These are phyloP conservation scores for Trogon melanurus DNA, from an alignment of 2,113 vertebrate species.

Conservation along the genomic window DNA sequence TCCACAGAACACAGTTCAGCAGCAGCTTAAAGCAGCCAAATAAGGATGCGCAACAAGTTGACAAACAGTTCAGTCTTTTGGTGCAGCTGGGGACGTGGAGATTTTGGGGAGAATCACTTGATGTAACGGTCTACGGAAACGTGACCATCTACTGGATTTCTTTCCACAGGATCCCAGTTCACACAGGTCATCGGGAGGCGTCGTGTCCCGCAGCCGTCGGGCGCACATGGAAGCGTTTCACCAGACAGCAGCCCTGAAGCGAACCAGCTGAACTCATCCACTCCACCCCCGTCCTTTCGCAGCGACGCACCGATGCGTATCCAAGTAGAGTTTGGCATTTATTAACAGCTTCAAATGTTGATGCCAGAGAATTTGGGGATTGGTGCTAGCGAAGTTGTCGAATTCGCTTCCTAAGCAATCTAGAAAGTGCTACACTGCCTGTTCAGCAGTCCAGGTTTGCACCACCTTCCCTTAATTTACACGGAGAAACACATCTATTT, in stretches of 20 bases:
- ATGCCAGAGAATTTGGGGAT: not conserved
- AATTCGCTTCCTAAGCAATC: not conserved
- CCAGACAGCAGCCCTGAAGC: not conserved
- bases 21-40: not conserved
- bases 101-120: not conserved
- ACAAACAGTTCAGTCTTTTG: not conserved
- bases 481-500: not conserved
- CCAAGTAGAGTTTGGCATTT: not conserved
- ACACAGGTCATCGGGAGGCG: not conserved
- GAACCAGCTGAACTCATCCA: not conserved
- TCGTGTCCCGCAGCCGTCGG: too few relatives aligned
- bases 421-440: not conserved
- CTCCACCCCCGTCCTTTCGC: not conserved
- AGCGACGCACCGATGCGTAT: not conserved
- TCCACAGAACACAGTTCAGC: not conserved
- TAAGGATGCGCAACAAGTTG: accelerated
- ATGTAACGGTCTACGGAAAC: accelerated
- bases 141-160: accelerated
- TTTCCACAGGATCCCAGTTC: not conserved
- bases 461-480: not conserved
- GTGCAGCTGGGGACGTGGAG: not conserved
- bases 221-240: not conserved
- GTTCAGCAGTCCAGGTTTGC: not conserved
- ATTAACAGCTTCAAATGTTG: not conserved
- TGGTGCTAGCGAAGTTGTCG: not conserved